These are phyloP conservation scores for Peromyscus eremicus DNA, from an alignment of 2,797 vertebrate genomes.

Conservation along the genomic window DNA sequence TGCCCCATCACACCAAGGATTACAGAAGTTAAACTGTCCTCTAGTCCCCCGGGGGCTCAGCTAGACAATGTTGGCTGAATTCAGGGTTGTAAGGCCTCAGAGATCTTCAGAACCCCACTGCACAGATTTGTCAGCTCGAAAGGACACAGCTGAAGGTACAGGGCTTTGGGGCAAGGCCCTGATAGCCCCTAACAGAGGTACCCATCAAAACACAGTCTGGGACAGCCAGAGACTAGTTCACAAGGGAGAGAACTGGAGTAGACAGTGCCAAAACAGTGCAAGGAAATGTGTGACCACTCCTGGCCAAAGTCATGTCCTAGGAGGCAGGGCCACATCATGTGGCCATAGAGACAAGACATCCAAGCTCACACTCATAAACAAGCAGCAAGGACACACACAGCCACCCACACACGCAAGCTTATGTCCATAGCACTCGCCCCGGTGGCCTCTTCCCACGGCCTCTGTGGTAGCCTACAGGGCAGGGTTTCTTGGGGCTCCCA, in stretches of 20 bases:
- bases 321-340: background rate
- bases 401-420: background rate
- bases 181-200: background rate
- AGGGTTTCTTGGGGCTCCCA: background rate
- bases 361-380: background rate
- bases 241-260: background rate
- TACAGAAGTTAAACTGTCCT: background rate
- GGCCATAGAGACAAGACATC: background rate
- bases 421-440: background rate
- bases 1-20: background rate
- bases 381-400: background rate
- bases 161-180: background rate
- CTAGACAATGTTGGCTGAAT: background rate
- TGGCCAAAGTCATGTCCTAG: background rate
- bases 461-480: background rate
- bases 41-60: background rate
- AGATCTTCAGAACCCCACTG: too few relatives aligned
- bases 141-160: background rate
- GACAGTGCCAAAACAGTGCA: background rate
- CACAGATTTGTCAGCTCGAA: background rate
- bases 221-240: background rate
- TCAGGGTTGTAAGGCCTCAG: background rate
- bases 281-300: background rate
- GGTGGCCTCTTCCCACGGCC: constrained; percentile 49
- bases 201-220: background rate